A percentile compares a stretch with the other conserved stretches of the same genome.
Conservation (phyloP, 2,113 vertebrate species). For the Phylloscopus trochilus region DNA sequence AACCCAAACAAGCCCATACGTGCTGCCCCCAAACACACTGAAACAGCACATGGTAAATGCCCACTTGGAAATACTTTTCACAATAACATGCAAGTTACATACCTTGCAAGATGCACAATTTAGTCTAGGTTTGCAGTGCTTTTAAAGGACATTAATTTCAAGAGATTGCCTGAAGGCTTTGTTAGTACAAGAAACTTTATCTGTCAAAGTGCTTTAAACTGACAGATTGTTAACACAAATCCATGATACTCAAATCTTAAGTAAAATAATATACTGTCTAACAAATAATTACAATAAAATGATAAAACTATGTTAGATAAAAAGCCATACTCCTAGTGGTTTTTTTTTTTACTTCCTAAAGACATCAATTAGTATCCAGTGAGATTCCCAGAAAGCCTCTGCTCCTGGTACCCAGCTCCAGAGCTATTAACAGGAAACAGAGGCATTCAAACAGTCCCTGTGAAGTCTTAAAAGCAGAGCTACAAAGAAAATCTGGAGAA, state of each 20-base stretch:
- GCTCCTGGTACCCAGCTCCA: neutral
- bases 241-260: neutral
- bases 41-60: slow-evolving; percentile 22
- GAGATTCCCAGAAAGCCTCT: neutral
- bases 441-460: neutral
- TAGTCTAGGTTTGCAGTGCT: slow-evolving; percentile 8
- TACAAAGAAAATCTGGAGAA: neutral
- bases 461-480: neutral
- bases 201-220: slow-evolving; percentile 54
- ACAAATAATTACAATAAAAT: slow-evolving; percentile 31
- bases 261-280: slow-evolving; percentile 17
- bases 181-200: slow-evolving; percentile 48
- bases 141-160: slow-evolving; percentile 38
- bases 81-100: slow-evolving; percentile 27
- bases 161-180: slow-evolving; percentile 46
- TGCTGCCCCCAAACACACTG: neutral
- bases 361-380: neutral
- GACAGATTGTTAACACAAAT: slow-evolving; percentile 42
- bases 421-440: neutral
- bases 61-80: slow-evolving; percentile 29
- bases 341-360: neutral
- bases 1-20: neutral
- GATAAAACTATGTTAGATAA: neutral
- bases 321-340: neutral
- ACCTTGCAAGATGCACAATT: slow-evolving; percentile 5